phyloP scores from a whole-genome alignment of 2,113 vertebrate species.

The Odontesthes bonariensis region DNA sequence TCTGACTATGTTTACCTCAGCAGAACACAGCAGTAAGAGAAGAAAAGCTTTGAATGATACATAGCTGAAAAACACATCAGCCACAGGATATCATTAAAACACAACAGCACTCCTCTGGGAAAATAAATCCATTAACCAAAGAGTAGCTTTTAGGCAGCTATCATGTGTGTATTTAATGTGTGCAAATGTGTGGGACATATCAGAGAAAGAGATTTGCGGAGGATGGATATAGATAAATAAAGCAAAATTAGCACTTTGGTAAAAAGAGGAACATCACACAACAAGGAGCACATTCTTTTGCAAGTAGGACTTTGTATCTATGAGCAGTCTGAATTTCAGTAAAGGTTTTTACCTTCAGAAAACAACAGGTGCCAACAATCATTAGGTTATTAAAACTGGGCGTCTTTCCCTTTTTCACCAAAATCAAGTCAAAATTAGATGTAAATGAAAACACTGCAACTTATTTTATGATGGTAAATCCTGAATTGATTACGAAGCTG shows the following conservation, averaged over 20 bases:
- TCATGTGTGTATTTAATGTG: slow-evolving; percentile 1
- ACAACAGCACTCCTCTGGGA: slow-evolving; percentile 5
- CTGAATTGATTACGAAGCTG: too few species aligned
- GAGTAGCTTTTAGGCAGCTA: slow-evolving; percentile 41
- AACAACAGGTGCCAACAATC: too few species aligned
- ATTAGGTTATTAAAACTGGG: not conserved
- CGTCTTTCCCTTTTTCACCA: too few species aligned
- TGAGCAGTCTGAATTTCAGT: not conserved
- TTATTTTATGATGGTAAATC: too few species aligned
- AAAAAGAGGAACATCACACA: not conserved
- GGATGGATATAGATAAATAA: slow-evolving; percentile 27
- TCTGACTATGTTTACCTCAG: not conserved
- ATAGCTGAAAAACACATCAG: slow-evolving; percentile 11
- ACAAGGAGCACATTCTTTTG: not conserved
- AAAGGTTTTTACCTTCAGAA: too few species aligned
- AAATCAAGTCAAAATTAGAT: too few species aligned
- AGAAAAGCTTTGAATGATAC: slow-evolving; percentile 8
- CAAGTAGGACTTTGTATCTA: slow-evolving; percentile 2
- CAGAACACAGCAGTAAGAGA: not conserved
- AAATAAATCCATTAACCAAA: slow-evolving; percentile 44
- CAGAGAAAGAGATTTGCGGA: not conserved
- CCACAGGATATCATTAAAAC: slow-evolving; percentile 28
- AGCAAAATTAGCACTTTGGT: slow-evolving; percentile 2
- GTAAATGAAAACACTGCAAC: too few species aligned
- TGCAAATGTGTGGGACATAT: slow-evolving; percentile 33